Evolutionary conservation across 2,797 vertebrate species (phyloP).

Genomic region (Diglossa cyanea): DNA sequence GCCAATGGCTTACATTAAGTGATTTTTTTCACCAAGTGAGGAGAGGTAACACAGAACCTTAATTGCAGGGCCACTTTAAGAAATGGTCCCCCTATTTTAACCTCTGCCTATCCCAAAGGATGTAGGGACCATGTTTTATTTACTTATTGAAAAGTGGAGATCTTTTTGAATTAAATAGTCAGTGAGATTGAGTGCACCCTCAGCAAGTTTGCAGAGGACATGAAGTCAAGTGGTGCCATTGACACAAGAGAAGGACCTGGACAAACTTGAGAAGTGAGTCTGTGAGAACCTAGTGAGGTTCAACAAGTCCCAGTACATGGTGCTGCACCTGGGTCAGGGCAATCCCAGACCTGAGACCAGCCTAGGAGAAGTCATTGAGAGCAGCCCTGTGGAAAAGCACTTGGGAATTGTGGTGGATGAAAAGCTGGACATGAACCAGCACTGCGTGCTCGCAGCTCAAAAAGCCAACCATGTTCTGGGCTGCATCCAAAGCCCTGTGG

Average conservation of each 20-base stretch:
- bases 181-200: background rate
- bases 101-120: background rate
- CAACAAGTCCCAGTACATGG: background rate
- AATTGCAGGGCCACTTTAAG: background rate
- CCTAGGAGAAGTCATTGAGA: background rate
- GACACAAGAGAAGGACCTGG: background rate
- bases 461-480: background rate
- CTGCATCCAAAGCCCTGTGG: background rate
- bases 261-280: background rate
- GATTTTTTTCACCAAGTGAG: background rate
- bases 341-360: background rate
- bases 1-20: background rate
- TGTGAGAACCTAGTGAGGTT: background rate
- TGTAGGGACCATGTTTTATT: background rate
- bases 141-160: background rate
- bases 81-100: background rate
- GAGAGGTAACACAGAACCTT: background rate
- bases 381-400: background rate
- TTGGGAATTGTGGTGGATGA: background rate
- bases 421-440: background rate
- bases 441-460: rapidly evolving
- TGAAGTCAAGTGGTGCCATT: rapidly evolving
- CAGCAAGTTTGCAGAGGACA: background rate
- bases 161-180: background rate
- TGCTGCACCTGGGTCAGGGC: background rate